phyloP scores from a whole-genome alignment of 2,113 vertebrate species.

The Orycteropus afer region DNA sequence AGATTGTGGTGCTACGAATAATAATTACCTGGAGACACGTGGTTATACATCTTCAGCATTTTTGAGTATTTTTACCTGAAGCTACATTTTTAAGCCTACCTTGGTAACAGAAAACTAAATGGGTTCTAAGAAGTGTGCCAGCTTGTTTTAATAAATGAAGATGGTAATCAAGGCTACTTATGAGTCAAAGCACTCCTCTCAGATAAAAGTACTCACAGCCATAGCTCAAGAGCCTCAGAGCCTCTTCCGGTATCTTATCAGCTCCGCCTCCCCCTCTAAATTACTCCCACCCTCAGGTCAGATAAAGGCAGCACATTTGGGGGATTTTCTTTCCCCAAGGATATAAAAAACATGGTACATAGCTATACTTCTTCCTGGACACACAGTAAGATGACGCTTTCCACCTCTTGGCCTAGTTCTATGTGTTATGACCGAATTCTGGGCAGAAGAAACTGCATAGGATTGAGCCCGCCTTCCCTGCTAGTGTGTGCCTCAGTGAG shows the following conservation, averaged over 20 bases:
- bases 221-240: not conserved
- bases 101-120: conserved; percentile 36
- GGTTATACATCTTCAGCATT: not conserved
- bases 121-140: not conserved
- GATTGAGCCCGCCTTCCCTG: not conserved
- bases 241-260: not conserved
- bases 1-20: not conserved
- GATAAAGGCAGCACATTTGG: not conserved
- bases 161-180: not conserved
- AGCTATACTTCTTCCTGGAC: not conserved
- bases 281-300: not conserved
- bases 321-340: not conserved
- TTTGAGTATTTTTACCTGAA: not conserved
- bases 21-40: not conserved
- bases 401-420: not conserved
- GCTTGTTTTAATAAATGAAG: not conserved
- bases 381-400: not conserved
- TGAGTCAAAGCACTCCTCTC: not conserved
- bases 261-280: not conserved
- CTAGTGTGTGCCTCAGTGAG: not conserved
- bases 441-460: not conserved
- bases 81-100: not conserved
- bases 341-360: not conserved
- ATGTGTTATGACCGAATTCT: not conserved
- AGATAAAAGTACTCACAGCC: not conserved